Base-by-base conservation (phyloP, 1,140 invertebrate species). In the Drosophila saltans region DNA sequence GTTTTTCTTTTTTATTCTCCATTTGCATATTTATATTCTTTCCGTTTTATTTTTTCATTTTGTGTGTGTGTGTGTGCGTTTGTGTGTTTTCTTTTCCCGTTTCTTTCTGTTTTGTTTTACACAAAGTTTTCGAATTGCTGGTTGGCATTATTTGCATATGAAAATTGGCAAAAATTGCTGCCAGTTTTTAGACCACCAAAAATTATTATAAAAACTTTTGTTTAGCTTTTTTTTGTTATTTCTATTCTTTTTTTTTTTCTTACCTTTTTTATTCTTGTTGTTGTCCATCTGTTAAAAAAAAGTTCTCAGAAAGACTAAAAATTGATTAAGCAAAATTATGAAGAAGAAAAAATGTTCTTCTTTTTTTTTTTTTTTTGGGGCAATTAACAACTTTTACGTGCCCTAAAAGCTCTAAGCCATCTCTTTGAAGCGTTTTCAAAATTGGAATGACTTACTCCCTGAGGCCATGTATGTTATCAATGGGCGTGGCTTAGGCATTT, bases 21-120 rank as follows among this genome's bases (percentile, higher is more conserved):
- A 82, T 82, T 82, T 82, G 80, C 80, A 82, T 82, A 75, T 82
- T 72, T 83, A 82, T 82, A 78, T 83, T 83, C 72, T 82, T 82
- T 82, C 26, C 39, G 40, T 33, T 45, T 10, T 66, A 16, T 68
- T 10, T 30, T 39, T 39, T 10, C 16, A 1, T 56, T 24, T 26
- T 58, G n/a, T n/a, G 2, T 26, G 9, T 11, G 9, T 11, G 21
- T 28, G 70, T 24, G 45, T 24, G 43, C 21, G 43, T 45, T n/a
- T 21, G 43, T 45, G 16, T 24, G 60, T 57, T 33, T 28, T 1
- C 10, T 41, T 28, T 41, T 26, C 39, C 6, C 33, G 33, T 48
- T 21, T 55, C 33, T 60, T 60, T 62, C 33, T 30, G 62, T 62
- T 40, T 58, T 69, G 66, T 45, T 65, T 80, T 76, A 84, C 81